Evolutionary conservation across 2,888 invertebrate genomes (phyloP).

Genomic region (Chromoteleia sp.): DNA sequence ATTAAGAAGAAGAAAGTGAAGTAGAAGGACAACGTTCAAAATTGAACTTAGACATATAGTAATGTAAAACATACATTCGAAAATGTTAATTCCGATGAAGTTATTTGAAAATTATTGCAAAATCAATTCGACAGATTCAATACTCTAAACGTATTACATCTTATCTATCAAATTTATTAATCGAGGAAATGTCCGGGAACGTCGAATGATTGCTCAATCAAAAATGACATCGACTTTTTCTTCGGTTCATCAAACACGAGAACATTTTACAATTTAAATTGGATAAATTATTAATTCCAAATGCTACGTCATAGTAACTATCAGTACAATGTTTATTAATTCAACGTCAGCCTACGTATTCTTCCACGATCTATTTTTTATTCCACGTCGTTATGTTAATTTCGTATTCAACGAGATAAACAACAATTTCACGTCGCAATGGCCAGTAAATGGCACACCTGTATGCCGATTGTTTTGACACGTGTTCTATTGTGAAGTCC

Average conservation of each 20-base stretch:
- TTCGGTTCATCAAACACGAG: slow-evolving; percentile 17
- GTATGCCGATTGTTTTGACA: slow-evolving; percentile 84
- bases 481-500: slow-evolving; percentile 80
- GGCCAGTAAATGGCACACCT: slow-evolving; percentile 76
- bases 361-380: slow-evolving; percentile 55
- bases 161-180: too few species aligned
- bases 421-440: slow-evolving; percentile 72
- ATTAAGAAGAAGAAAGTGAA: too few species aligned
- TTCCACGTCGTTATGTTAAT: slow-evolving; percentile 52
- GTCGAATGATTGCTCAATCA: slow-evolving; percentile 40
- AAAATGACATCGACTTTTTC: slow-evolving; percentile 29
- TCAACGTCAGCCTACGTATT: slow-evolving; percentile 60
- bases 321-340: slow-evolving; percentile 23
- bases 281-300: slow-evolving; percentile 35
- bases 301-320: slow-evolving; percentile 49
- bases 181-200: too few species aligned
- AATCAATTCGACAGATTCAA: too few species aligned
- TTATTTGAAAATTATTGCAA: too few species aligned
- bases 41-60: too few species aligned
- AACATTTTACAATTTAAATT: slow-evolving; percentile 52
- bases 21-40: too few species aligned
- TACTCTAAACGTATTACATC: too few species aligned
- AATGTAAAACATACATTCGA: too few species aligned
- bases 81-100: too few species aligned
- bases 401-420: slow-evolving; percentile 65